Evolutionary conservation across 2,888 invertebrate genomes (phyloP).

Genomic region (Automeris io): DNA sequence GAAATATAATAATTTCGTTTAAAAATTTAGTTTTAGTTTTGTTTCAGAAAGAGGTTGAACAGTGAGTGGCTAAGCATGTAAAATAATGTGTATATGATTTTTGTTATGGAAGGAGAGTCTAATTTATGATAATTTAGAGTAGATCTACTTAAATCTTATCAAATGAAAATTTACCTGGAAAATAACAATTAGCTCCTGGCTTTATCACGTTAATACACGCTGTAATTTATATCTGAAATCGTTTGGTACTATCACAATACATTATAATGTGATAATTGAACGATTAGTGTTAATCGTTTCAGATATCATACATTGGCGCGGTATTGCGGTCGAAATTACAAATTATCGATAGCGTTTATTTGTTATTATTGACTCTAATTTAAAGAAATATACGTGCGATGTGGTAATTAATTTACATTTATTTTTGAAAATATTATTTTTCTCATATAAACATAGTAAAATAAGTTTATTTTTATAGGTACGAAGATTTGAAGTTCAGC

Average conservation of each 20-base stretch:
- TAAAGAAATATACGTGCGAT: neutral
- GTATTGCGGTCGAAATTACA: slow-evolving; percentile 21
- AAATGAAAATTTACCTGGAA: slow-evolving; percentile 3
- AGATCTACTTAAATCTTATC: neutral
- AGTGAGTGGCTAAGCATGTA: no score
- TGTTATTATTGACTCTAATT: slow-evolving; percentile 16
- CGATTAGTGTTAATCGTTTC: slow-evolving; percentile 27
- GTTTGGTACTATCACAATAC: slow-evolving; percentile 20
- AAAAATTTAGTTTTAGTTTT: no score
- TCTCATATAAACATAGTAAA: neutral
- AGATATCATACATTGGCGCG: slow-evolving; percentile 19
- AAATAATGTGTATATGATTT: no score
- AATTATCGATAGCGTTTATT: slow-evolving; percentile 26
- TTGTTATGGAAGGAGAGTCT: no score
- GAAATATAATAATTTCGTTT: no score
- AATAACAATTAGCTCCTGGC: slow-evolving; percentile 9
- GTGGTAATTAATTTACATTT: neutral
- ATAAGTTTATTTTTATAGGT: neutral
- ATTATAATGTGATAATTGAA: slow-evolving; percentile 23
- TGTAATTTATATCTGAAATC: slow-evolving; percentile 14
- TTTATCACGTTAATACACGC: slow-evolving; percentile 11
- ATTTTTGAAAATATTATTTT: neutral
- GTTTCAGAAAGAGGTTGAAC: no score
- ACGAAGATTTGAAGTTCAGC: neutral
- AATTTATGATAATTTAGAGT: neutral